Evolutionary conservation across 1,140 invertebrate species (phyloP).

Genomic region (Cydia splendana): DNA sequence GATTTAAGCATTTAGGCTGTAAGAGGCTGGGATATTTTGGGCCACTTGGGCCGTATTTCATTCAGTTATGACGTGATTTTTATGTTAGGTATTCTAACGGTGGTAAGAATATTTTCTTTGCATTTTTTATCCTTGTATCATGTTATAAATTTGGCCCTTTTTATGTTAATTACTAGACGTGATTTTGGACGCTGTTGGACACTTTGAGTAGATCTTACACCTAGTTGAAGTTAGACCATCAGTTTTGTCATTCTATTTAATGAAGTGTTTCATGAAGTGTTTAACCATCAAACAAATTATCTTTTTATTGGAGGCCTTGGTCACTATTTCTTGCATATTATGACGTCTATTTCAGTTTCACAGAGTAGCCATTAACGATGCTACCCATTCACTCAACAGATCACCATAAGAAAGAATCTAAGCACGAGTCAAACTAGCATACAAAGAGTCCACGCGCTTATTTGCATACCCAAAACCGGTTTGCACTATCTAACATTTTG

Average conservation of each 20-base stretch:
- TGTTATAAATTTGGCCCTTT: neutral
- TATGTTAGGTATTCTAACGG: neutral
- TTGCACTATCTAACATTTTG: conserved; percentile 55
- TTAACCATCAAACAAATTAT: too few relatives aligned
- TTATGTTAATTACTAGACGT: neutral
- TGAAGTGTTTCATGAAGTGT: too few relatives aligned
- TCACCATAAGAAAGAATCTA: conserved; percentile 52
- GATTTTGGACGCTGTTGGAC: neutral
- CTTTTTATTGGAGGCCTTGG: too few relatives aligned
- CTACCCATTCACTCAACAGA: conserved; percentile 35
- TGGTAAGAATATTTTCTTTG: neutral
- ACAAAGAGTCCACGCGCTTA: conserved; percentile 75
- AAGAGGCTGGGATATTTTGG: conserved; percentile 10
- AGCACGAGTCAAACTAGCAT: conserved; percentile 64
- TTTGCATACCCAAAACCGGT: conserved; percentile 64
- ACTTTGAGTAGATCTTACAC: too few relatives aligned
- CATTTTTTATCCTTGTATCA: neutral
- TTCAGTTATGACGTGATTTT: conserved; percentile 17
- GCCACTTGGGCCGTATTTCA: neutral
- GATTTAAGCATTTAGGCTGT: conserved; percentile 25
- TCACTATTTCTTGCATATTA: too few relatives aligned
- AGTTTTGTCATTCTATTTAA: neutral
- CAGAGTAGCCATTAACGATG: neutral
- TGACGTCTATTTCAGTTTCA: too few relatives aligned
- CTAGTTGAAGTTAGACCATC: too few relatives aligned